Conservation (phyloP, 37 sponge, comb jelly and placozoan genomes). For the Theonella swinhoei region DNA sequence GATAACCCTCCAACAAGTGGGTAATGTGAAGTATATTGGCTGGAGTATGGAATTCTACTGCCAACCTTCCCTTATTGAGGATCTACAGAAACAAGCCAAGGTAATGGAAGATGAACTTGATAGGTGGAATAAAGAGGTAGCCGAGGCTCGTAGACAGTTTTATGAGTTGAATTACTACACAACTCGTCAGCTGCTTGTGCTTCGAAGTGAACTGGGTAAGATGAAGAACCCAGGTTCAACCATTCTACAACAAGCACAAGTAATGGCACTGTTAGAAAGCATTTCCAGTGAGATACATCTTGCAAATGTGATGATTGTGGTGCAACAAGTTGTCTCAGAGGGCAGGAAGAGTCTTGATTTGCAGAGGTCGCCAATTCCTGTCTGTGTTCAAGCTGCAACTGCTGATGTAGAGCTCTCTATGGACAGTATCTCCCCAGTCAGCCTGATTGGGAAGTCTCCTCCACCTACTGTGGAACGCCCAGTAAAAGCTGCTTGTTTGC, state of each 20-base stretch:
- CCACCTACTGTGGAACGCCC: background rate
- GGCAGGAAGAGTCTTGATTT: background rate
- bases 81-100: slow-evolving; percentile 15
- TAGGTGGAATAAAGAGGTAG: slow-evolving; percentile 35
- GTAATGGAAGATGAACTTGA: slow-evolving; percentile 52
- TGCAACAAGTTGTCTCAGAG: background rate
- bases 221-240: background rate
- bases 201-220: slow-evolving; percentile 48
- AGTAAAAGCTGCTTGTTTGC: no score
- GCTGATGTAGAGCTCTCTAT: no score
- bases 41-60: slow-evolving; percentile 34
- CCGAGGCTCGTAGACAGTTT: slow-evolving; percentile 8
- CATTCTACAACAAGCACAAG: background rate
- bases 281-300: slow-evolving; percentile 25
- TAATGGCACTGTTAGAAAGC: slow-evolving; percentile 26
- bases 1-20: slow-evolving; percentile 47
- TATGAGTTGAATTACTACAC: slow-evolving; percentile 76
- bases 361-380: background rate
- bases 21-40: slow-evolving; percentile 45
- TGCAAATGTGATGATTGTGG: background rate
- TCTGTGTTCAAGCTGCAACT: no score
- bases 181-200: slow-evolving; percentile 52
- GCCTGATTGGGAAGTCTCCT: no score
- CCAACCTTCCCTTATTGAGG: background rate
- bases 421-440: no score